Evolutionary conservation across 2,113 vertebrate species (phyloP).

Genomic region (Pipra filicauda): DNA sequence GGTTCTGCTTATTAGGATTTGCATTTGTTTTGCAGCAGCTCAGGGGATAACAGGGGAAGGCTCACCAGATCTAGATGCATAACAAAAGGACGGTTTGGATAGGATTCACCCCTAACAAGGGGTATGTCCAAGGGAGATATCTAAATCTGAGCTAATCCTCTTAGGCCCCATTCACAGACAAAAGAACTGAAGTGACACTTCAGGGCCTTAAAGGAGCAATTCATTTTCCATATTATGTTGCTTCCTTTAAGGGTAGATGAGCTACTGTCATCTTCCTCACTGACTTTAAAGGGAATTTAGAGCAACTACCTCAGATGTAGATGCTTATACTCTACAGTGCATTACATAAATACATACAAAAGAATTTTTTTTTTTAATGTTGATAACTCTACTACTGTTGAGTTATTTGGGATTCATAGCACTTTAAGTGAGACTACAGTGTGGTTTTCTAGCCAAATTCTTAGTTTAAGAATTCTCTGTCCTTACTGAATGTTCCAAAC

Average conservation of each 20-base stretch:
- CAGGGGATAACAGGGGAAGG: background rate
- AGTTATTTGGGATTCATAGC: background rate
- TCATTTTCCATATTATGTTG: background rate
- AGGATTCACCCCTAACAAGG: background rate
- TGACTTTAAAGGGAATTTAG: background rate
- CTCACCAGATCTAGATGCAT: background rate
- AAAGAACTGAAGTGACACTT: background rate
- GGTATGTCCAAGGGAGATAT: background rate
- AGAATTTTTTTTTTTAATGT: background rate
- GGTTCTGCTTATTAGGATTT: background rate
- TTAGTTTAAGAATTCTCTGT: background rate
- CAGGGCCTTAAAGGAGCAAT: background rate
- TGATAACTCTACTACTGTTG: background rate
- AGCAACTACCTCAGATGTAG: background rate
- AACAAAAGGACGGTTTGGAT: background rate
- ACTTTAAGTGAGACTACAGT: background rate
- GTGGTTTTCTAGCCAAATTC: background rate
- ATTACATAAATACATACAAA: background rate
- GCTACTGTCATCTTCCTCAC: background rate
- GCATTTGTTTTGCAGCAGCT: background rate
- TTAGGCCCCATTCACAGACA: background rate
- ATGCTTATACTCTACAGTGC: background rate
- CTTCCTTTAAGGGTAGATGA: background rate
- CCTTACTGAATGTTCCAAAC: background rate
- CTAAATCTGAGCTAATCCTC: constrained; percentile 28